These are phyloP conservation scores for Ramphastos sulfuratus DNA, from an alignment of 2,113 vertebrate genomes.

Conservation along the genomic window DNA sequence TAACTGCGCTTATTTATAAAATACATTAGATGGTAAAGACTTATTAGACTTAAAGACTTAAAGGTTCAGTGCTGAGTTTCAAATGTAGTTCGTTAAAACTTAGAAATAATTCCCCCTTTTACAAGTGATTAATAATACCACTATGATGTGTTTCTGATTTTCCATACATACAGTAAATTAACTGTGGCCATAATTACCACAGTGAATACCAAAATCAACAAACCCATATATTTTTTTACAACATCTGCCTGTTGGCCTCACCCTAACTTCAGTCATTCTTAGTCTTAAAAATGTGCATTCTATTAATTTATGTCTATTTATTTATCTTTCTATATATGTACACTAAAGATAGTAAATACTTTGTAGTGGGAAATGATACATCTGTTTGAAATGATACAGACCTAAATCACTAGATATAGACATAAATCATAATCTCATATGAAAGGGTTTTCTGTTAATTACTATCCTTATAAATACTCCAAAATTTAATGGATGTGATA, in stretches of 20 bases:
- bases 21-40: background rate
- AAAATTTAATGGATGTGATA: background rate
- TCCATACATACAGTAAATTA: background rate
- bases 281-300: background rate
- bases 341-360: background rate
- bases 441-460: background rate
- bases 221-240: background rate
- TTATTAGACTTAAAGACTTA: background rate
- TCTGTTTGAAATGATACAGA: background rate
- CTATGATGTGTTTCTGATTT: background rate
- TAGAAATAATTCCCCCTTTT: background rate
- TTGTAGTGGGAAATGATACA: background rate
- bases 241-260: background rate
- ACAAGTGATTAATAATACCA: background rate
- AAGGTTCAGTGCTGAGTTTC: background rate
- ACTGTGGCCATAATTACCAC: background rate
- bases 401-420: background rate
- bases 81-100: background rate
- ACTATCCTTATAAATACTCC: background rate
- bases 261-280: background rate
- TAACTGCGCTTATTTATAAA: background rate
- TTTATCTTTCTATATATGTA: rapidly evolving
- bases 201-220: background rate
- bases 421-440: background rate
- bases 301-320: background rate